Percentiles rank a stretch among this genome's conserved stretches.
Conservation (phyloP, 2,797 vertebrate species). For the Rhabdophis nuchalis region DNA sequence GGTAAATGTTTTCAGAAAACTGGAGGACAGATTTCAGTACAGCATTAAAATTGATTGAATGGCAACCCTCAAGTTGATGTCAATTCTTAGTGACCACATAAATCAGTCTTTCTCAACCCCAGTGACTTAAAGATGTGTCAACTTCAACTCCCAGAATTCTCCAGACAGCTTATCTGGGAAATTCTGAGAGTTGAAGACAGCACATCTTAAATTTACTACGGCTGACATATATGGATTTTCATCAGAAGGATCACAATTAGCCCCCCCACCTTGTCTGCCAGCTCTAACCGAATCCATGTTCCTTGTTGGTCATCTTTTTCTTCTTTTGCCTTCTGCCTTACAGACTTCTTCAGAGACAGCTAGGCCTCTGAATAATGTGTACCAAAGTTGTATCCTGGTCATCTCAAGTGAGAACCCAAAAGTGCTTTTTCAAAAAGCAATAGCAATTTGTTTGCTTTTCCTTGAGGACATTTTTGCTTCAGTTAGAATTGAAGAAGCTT, state of each 20-base stretch:
- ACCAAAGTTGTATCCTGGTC: not conserved
- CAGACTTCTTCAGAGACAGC: not conserved
- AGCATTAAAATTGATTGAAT: not conserved
- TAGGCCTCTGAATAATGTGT: not conserved
- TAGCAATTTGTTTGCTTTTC: too few relatives aligned
- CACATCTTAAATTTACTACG: not conserved
- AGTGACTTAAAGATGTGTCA: not conserved
- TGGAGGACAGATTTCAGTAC: not conserved
- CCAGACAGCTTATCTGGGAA: not conserved
- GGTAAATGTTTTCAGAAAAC: not conserved
- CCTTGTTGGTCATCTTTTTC: not conserved
- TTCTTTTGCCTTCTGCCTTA: not conserved
- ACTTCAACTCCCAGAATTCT: not conserved
- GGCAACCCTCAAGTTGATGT: not conserved
- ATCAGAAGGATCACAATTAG: not conserved
- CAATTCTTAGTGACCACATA: not conserved
- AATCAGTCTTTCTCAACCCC: not conserved
- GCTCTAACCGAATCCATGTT: not conserved
- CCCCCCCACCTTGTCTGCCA: not conserved
- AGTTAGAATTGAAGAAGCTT: not conserved
- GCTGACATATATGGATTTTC: not conserved
- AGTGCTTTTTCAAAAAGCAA: too few relatives aligned
- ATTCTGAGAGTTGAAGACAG: not conserved
- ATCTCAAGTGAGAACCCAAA: not conserved
- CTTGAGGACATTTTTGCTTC: too few relatives aligned